Evolutionary conservation across 2,797 vertebrate genomes (phyloP).

Genomic region (Pangasius larnaudii): DNA sequence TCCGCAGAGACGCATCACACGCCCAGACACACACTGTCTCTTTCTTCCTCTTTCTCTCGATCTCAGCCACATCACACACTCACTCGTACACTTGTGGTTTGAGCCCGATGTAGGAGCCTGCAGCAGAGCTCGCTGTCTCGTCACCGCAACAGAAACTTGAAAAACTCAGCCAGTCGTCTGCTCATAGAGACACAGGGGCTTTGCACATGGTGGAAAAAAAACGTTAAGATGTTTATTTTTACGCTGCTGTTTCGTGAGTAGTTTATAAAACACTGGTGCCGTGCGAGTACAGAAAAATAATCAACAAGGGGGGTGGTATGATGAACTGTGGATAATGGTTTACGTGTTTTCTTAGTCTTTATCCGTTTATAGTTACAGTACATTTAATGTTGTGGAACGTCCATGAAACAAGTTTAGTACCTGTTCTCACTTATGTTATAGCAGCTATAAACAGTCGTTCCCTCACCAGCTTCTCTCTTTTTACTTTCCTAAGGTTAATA

Average conservation of each 20-base stretch:
- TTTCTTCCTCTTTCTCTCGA: conserved; percentile 18
- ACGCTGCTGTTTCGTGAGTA: background rate
- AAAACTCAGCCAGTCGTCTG: background rate
- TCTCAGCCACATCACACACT: conserved; percentile 25
- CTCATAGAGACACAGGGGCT: background rate
- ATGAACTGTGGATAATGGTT: background rate
- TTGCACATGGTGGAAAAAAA: background rate
- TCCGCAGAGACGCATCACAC: background rate
- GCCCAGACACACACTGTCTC: conserved; percentile 15
- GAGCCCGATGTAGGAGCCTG: conserved; percentile 71
- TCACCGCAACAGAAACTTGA: conserved; percentile 61
- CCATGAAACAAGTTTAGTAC: background rate
- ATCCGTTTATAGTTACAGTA: background rate
- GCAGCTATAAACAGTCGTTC: background rate
- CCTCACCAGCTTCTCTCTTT: background rate
- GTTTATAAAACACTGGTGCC: background rate
- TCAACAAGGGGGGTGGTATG: background rate
- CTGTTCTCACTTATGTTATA: background rate
- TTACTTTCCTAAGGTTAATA: background rate
- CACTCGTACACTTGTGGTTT: conserved; percentile 51
- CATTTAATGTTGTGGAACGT: background rate
- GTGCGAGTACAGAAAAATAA: background rate
- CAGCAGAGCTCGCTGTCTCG: conserved; percentile 70
- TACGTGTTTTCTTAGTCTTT: background rate
- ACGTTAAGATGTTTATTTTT: background rate